Conservation (phyloP, 2,797 vertebrate species). For the Catamblyrhynchus diadema region DNA sequence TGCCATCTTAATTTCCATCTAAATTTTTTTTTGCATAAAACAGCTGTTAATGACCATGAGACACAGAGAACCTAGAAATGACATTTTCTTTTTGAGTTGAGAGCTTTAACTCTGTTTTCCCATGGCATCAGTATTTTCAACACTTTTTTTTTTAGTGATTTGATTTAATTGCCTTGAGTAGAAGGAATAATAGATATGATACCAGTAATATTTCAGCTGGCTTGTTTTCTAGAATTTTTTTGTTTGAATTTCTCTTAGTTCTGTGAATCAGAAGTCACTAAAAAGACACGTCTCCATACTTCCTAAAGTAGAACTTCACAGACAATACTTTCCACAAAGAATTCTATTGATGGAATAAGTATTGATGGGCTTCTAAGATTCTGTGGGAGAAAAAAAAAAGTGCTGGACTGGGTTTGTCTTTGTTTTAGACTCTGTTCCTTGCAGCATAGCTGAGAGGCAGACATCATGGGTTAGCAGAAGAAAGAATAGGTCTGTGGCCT, state of each 20-base stretch:
- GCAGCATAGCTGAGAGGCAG: background rate
- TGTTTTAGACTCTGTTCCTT: background rate
- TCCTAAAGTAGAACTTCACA: background rate
- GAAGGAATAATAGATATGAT: background rate
- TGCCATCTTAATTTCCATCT: background rate
- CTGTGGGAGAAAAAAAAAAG: background rate
- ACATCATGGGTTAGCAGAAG: fast-evolving
- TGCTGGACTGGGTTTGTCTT: background rate
- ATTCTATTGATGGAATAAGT: background rate
- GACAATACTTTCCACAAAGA: background rate
- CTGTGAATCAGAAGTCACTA: background rate
- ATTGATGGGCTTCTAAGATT: background rate
- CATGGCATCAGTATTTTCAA: background rate
- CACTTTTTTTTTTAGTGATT: background rate
- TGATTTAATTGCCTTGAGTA: background rate
- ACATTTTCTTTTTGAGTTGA: background rate
- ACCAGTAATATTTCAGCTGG: background rate
- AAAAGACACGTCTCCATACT: background rate
- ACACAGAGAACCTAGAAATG: background rate
- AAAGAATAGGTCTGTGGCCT: background rate
- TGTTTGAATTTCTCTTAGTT: background rate
- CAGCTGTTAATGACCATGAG: background rate
- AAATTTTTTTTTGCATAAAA: background rate
- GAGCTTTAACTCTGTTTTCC: background rate
- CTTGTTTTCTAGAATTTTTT: background rate